Conservation (phyloP, 2,888 invertebrate species). For the Macropis europaea region DNA sequence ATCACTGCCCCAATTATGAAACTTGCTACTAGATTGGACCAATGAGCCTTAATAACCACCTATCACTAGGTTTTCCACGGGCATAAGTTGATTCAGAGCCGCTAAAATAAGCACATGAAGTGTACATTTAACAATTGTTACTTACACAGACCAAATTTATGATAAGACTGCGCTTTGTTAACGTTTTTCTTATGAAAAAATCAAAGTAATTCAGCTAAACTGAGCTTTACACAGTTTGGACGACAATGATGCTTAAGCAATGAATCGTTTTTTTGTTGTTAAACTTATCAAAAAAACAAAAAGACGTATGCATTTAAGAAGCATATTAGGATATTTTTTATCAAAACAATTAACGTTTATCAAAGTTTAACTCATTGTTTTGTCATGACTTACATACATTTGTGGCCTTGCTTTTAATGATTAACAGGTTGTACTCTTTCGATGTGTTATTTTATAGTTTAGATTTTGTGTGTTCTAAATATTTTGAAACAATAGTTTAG, state of each 20-base stretch:
- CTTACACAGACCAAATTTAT: constrained; percentile 61
- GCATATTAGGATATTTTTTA: not conserved
- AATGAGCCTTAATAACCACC: constrained; percentile 73
- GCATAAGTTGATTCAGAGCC: constrained; percentile 58
- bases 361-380: not conserved
- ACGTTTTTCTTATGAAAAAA: constrained; percentile 31
- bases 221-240: constrained; percentile 11
- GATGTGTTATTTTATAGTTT: constrained; percentile 2
- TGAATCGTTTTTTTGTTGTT: not conserved
- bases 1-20: constrained; percentile 38
- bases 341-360: not conserved
- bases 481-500: constrained; percentile 1
- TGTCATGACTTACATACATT: constrained; percentile 11
- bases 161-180: constrained; percentile 49
- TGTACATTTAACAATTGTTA: constrained; percentile 63
- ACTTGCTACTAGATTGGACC: constrained; percentile 68
- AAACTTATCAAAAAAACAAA: not conserved
- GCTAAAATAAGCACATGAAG: constrained; percentile 70
- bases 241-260: not conserved
- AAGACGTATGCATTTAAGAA: constrained; percentile 4
- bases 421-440: constrained; percentile 21
- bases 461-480: not conserved
- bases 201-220: constrained; percentile 15
- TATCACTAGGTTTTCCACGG: constrained; percentile 47
- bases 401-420: constrained; percentile 3